Conservation (phyloP, 2,888 invertebrate genomes). For the Andricus curvator region DNA sequence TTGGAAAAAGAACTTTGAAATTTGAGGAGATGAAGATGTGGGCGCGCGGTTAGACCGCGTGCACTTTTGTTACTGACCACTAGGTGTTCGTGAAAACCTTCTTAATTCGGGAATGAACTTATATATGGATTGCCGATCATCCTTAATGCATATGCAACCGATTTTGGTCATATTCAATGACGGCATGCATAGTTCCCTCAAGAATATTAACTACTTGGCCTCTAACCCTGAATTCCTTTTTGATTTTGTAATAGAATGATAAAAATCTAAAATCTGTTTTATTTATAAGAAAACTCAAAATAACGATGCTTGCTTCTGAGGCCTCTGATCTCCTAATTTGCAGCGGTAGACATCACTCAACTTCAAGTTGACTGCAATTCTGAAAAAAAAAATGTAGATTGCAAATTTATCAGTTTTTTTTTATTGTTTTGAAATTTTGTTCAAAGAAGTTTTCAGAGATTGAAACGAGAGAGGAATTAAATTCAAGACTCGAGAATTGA, state of each 20-base stretch:
- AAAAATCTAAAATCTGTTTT: background rate
- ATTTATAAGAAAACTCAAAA: background rate
- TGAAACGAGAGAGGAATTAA: background rate
- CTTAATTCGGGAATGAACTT: constrained; percentile 24
- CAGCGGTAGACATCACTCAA: background rate
- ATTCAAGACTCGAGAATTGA: too few species aligned
- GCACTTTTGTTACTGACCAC: constrained; percentile 32
- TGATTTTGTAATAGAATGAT: background rate
- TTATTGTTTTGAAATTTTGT: background rate
- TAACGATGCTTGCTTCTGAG: background rate
- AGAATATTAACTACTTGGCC: constrained; percentile 30
- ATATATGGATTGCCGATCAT: constrained; percentile 40
- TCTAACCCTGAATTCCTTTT: background rate
- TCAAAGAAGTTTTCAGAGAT: background rate
- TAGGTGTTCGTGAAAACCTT: constrained; percentile 26
- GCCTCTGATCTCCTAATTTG: background rate
- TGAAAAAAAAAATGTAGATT: background rate
- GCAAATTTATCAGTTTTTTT: background rate
- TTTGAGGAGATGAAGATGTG: background rate
- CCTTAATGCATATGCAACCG: constrained; percentile 39
- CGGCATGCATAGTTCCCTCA: background rate
- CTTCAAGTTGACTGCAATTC: background rate
- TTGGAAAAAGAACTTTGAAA: constrained; percentile 18
- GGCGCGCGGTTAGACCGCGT: constrained; percentile 32
- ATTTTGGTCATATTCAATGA: constrained; percentile 26